These are phyloP conservation scores for Pavo muticus DNA, from an alignment of 2,113 vertebrate species.

Conservation along the genomic window DNA sequence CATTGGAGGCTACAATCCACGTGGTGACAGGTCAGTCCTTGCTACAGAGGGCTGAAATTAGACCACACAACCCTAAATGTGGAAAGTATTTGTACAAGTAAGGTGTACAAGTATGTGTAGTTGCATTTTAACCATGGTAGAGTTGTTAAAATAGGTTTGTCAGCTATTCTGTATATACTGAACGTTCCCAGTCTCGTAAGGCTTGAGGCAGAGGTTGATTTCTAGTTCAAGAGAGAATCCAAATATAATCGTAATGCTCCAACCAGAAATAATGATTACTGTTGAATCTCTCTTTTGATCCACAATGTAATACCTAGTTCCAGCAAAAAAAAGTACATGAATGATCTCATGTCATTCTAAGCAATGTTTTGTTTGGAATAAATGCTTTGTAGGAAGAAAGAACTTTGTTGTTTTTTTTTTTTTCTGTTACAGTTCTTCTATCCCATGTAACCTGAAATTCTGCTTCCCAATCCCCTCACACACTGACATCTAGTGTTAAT, in stretches of 20 bases:
- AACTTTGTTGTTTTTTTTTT: neutral
- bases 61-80: neutral
- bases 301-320: neutral
- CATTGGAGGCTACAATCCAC: neutral
- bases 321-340: neutral
- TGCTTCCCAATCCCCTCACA: neutral
- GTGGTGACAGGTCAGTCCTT: neutral
- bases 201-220: neutral
- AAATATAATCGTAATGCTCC: neutral
- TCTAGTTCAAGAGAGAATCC: constrained; percentile 18
- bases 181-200: neutral
- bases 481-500: neutral
- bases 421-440: neutral
- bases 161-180: neutral
- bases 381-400: neutral
- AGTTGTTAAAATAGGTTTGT: neutral
- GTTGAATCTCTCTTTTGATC: constrained; percentile 27
- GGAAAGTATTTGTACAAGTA: neutral
- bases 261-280: neutral
- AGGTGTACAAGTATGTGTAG: neutral
- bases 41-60: neutral
- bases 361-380: neutral
- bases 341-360: neutral
- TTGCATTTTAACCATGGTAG: neutral
- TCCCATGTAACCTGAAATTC: neutral